These are phyloP conservation scores for Slavum lentiscoides DNA, from an alignment of 2,888 invertebrate genomes.

Conservation along the genomic window DNA sequence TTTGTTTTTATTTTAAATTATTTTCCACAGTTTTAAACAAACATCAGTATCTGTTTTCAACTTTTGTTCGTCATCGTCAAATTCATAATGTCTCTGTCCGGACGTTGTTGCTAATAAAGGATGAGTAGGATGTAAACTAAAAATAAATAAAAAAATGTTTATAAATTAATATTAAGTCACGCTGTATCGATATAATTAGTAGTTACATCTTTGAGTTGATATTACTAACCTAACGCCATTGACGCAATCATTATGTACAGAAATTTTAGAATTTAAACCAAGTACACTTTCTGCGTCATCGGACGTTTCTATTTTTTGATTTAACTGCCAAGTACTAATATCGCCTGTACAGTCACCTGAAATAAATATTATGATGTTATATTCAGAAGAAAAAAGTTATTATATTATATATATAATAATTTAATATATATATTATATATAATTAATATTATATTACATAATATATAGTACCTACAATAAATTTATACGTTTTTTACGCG, in stretches of 20 bases:
- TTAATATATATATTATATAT: no score
- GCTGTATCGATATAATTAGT: neutral
- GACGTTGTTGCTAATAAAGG: conserved; percentile 83
- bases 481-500: no score
- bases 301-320: conserved; percentile 57
- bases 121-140: conserved; percentile 73
- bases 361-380: conserved; percentile 41
- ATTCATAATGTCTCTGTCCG: conserved; percentile 65
- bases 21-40: conserved; percentile 45
- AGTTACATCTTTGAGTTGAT: neutral
- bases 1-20: conserved; percentile 22
- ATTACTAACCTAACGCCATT: conserved; percentile 75
- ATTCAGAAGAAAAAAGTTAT: no score
- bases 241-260: conserved; percentile 71
- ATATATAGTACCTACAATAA: no score
- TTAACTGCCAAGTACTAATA: conserved; percentile 71
- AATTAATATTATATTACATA: no score
- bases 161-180: neutral
- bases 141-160: conserved; percentile 53
- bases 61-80: neutral
- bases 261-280: conserved; percentile 54
- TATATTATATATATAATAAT: no score
- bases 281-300: conserved; percentile 47
- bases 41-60: neutral
- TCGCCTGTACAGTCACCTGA: conserved; percentile 73